phyloP scores from a whole-genome alignment of 2,888 invertebrate species.

The Habroteleia sp. region DNA sequence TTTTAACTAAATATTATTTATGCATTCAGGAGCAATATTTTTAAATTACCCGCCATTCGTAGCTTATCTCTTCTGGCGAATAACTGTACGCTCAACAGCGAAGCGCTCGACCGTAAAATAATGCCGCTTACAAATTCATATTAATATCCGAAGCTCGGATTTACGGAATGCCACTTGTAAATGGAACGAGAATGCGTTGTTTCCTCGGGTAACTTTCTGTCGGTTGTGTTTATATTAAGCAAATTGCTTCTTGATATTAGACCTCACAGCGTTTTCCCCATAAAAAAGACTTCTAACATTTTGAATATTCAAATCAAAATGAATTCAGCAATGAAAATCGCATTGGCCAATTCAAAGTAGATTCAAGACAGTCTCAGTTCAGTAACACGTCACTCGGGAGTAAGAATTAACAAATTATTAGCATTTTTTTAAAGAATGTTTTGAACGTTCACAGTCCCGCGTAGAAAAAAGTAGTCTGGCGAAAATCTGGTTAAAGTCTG shows the following conservation, averaged over 20 bases:
- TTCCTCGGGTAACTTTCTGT: slow-evolving; percentile 16
- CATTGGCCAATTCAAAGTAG: too few relatives aligned
- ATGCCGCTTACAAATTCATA: slow-evolving; percentile 58
- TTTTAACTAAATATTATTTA: slow-evolving; percentile 40
- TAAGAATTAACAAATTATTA: too few relatives aligned
- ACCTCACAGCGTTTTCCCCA: too few relatives aligned
- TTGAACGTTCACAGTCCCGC: too few relatives aligned
- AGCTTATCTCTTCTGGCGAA: slow-evolving; percentile 47
- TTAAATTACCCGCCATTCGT: slow-evolving; percentile 22
- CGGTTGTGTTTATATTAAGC: slow-evolving; percentile 14
- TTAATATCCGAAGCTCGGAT: slow-evolving; percentile 46
- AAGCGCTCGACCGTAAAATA: slow-evolving; percentile 60
- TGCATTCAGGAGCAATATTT: slow-evolving; percentile 35
- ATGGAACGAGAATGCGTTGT: slow-evolving; percentile 20
- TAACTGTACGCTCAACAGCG: slow-evolving; percentile 55
- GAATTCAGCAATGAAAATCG: too few relatives aligned
- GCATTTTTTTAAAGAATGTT: too few relatives aligned
- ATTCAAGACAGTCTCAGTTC: too few relatives aligned
- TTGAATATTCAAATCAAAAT: too few relatives aligned
- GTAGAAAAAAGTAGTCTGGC: too few relatives aligned
- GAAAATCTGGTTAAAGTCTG: too few relatives aligned
- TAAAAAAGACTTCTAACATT: too few relatives aligned
- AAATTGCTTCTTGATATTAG: slow-evolving; percentile 22
- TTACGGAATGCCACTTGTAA: slow-evolving; percentile 49
- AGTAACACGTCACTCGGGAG: too few relatives aligned